phyloP scores from a whole-genome alignment of 1,140 invertebrate species.

The Metaphire vulgaris region DNA sequence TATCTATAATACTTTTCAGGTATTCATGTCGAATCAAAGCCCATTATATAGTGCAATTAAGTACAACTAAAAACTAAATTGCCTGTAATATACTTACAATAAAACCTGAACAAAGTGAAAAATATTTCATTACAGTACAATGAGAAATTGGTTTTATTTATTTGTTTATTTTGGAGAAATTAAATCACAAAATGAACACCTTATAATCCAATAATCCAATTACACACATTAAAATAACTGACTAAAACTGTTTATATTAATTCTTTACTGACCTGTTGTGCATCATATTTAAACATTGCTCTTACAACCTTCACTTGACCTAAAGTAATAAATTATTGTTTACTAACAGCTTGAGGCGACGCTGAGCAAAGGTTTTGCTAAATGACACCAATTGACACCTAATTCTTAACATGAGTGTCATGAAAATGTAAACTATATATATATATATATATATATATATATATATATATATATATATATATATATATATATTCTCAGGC shows the following conservation, averaged over 20 bases:
- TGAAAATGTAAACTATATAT: neutral
- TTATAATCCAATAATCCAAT: neutral
- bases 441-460: neutral
- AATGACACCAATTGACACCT: neutral
- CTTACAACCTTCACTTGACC: conserved; percentile 61
- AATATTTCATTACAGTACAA: too few relatives aligned
- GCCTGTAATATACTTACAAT: too few relatives aligned
- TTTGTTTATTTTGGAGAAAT: too few relatives aligned
- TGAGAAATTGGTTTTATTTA: too few relatives aligned
- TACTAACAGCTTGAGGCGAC: too few relatives aligned
- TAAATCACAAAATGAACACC: too few relatives aligned
- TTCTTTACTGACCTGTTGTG: conserved; percentile 60
- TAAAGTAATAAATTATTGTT: conserved; percentile 28
- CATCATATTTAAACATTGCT: conserved; percentile 59
- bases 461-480: neutral
- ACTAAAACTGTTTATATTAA: too few relatives aligned
- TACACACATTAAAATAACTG: neutral
- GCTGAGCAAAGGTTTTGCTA: too few relatives aligned
- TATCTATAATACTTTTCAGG: neutral
- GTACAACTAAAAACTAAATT: neutral
- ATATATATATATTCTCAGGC: neutral
- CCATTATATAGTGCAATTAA: neutral
- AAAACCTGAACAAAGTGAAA: too few relatives aligned
- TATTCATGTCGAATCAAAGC: neutral
- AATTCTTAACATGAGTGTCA: neutral